Percentiles rank a stretch among this genome's conserved stretches.
These are phyloP conservation scores for Heterochromis multidens DNA, from an alignment of 2,113 vertebrate species.

Conservation along the genomic window DNA sequence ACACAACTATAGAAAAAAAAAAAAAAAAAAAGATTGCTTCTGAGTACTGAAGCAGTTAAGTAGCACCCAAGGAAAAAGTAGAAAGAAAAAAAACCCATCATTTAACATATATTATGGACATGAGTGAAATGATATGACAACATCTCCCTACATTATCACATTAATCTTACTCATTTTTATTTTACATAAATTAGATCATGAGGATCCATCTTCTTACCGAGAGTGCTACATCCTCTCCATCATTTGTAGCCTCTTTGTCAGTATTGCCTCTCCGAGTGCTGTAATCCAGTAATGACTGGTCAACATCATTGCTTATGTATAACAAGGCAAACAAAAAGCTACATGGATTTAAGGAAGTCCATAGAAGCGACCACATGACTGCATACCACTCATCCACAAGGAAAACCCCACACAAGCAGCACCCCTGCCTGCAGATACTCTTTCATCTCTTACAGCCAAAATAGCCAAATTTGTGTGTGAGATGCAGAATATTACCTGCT, in stretches of 20 bases:
- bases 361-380: background rate
- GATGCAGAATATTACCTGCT: background rate
- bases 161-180: background rate
- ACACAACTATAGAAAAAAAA: background rate
- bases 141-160: background rate
- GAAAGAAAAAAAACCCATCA: background rate
- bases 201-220: constrained; percentile 50
- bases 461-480: background rate
- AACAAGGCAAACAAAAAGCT: background rate
- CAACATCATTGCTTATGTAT: background rate
- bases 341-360: background rate
- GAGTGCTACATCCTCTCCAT: constrained; percentile 9
- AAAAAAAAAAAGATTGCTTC: background rate
- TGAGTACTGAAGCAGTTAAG: background rate
- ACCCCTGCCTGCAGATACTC: background rate
- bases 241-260: background rate
- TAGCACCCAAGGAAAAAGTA: background rate
- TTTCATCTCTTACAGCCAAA: background rate
- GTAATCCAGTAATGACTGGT: constrained; percentile 61
- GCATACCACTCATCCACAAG: background rate
- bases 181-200: background rate
- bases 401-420: background rate
- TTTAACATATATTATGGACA: background rate
- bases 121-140: background rate
- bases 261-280: constrained; percentile 6